A percentile compares a stretch with the other conserved stretches of the same genome.
phyloP scores from a whole-genome alignment of 2,888 invertebrate genomes.

The Ecliptopera silaceata region DNA sequence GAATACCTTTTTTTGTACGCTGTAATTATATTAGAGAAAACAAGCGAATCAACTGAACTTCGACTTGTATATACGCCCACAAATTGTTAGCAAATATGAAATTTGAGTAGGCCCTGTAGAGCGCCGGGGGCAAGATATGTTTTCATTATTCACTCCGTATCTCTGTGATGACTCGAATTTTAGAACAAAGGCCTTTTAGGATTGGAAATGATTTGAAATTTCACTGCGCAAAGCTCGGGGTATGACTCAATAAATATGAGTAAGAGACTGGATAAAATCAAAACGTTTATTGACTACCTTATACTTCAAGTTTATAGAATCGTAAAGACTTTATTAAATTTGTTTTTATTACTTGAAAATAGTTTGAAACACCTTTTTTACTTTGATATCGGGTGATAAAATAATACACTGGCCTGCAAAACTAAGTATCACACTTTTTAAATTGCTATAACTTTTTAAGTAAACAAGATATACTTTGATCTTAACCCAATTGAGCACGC shows the following conservation, averaged over 20 bases:
- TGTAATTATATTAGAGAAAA: conserved; percentile 10
- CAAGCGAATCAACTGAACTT: conserved; percentile 1
- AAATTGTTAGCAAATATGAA: conserved; percentile 25
- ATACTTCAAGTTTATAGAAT: background rate
- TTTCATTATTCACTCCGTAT: conserved; percentile 44
- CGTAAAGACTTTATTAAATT: background rate
- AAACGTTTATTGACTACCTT: background rate
- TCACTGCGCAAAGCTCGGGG: background rate
- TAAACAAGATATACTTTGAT: too few relatives aligned
- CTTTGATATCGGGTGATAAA: background rate
- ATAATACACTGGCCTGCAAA: too few relatives aligned
- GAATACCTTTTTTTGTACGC: background rate
- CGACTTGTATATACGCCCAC: conserved; percentile 7
- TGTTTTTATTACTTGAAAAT: background rate
- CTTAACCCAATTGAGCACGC: too few relatives aligned
- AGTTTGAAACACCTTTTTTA: background rate
- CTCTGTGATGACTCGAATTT: conserved; percentile 42
- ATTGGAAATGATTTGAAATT: conserved; percentile 31
- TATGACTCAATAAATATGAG: conserved; percentile 14
- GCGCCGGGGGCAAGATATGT: conserved; percentile 37
- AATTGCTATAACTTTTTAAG: too few relatives aligned
- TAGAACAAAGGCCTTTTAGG: conserved; percentile 39
- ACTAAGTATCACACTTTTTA: too few relatives aligned
- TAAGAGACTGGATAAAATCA: background rate
- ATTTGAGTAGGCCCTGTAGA: conserved; percentile 34